A percentile compares a stretch with the other conserved stretches of the same genome.
phyloP scores from a whole-genome alignment of 2,113 vertebrate genomes.

The Tonatia bakeri region DNA sequence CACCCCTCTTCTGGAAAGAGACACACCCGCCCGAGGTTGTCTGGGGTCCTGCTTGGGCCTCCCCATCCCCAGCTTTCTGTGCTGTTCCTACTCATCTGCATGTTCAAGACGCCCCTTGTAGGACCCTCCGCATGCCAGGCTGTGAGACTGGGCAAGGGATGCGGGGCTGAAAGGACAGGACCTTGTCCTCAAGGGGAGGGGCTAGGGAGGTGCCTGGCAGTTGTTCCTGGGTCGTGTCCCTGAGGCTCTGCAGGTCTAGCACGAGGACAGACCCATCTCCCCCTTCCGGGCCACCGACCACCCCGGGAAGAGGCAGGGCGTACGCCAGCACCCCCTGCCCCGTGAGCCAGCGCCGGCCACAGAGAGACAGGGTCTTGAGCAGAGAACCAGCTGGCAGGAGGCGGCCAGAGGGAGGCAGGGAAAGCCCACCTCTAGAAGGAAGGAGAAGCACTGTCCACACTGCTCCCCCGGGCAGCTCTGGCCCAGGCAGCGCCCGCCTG shows the following conservation, averaged over 20 bases:
- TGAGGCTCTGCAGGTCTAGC: neutral
- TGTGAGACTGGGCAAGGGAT: too few species aligned
- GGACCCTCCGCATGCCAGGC: neutral
- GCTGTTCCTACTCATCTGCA: neutral
- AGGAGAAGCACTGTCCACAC: too few species aligned
- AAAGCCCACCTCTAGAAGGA: neutral
- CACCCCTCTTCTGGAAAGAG: neutral
- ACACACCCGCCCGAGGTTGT: accelerated
- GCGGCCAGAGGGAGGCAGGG: neutral
- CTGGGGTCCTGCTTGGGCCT: neutral
- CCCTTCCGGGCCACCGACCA: neutral
- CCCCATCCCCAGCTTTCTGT: neutral
- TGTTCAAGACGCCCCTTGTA: neutral
- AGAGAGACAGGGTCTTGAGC: neutral
- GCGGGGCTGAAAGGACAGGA: neutral
- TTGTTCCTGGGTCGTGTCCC: neutral
- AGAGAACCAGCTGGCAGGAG: neutral
- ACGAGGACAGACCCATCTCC: neutral
- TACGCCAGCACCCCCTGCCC: too few species aligned
- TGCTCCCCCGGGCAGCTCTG: neutral
- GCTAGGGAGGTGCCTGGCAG: neutral
- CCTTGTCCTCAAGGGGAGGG: neutral
- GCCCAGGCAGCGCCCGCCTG: neutral
- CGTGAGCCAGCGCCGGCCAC: neutral
- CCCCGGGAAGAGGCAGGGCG: neutral